Evolutionary conservation across 2,888 invertebrate genomes (phyloP), one percentile per base, ranked within the genome.

Genomic region (Epicampocera succincta): DNA sequence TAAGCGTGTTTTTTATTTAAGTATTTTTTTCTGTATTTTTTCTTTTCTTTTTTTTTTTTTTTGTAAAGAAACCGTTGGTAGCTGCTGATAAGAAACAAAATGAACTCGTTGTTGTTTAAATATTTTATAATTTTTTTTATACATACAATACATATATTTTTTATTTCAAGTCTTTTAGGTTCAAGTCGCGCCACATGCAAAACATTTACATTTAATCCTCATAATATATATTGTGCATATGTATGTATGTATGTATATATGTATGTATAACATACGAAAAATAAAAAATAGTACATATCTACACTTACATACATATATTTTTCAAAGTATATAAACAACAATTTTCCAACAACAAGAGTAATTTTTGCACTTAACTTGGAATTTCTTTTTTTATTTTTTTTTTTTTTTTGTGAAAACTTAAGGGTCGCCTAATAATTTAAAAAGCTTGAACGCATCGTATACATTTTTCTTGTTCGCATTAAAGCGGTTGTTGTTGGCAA

Each of bases 71-170:
- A 80, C 65, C 80, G 71, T 50, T 73, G 80, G 66, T 76, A 74
- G 66, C 68, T 68, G 19, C 79, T 83, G 80, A 81, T 80, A 77
- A 73, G 78, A 78, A 82, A 78, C 82, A 82, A 82, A 82, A 82
- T 82, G 74, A 78, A 82, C 78, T 82, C 80, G 83, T 80, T 83
- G 83, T 81, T 73, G 81, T 83, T 78, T 66, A 66, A 61, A 69
- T 69, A 69, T 38, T 40, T 15, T 33, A 52, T 48, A 72, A 38
- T 72, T 29, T 61, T 52, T 52, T 17, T 66, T 25, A 25, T 33
- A 33, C 8, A 33, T 29, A 29, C 29, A 6, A 6, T 29, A 29
- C 6, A 29, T 29, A 29, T n/a, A 29, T 71, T 78, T 74, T 71
- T 48, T 54, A 66, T 73, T 80, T 77, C 38, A 79, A 80, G 77